A percentile compares a stretch with the other conserved stretches of the same genome.
Conservation (phyloP, 2,888 invertebrate species). For the Thereva nobilitata region DNA sequence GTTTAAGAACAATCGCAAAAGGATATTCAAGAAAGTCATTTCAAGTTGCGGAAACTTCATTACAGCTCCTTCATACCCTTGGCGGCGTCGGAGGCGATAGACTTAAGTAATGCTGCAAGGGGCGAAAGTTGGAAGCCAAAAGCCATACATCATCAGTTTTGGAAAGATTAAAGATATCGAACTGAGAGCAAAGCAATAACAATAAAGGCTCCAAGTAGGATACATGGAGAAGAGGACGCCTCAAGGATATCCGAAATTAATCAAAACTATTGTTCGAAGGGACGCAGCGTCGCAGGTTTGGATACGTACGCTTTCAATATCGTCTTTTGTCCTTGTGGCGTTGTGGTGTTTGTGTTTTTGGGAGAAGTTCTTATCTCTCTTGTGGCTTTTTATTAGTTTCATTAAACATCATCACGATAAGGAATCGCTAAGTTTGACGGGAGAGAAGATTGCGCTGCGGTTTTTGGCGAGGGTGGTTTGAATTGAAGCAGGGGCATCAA, state of each 20-base stretch:
- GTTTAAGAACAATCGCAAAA: constrained; percentile 34
- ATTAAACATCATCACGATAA: constrained; percentile 32
- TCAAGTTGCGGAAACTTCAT: constrained; percentile 37
- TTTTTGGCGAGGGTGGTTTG: no score
- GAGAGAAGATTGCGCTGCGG: background rate
- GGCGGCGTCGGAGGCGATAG: background rate
- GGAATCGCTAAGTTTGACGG: background rate
- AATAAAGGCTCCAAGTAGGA: constrained; percentile 43
- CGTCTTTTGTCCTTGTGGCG: no score
- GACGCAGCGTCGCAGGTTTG: no score
- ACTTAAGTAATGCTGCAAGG: no score
- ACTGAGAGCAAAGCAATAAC: constrained; percentile 44
- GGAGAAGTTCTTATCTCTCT: constrained; percentile 21
- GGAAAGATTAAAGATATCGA: constrained; percentile 45
- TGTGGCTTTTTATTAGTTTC: constrained; percentile 38
- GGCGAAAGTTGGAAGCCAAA: constrained; percentile 36
- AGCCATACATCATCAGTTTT: constrained; percentile 47
- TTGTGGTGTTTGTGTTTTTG: no score
- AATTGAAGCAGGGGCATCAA: no score
- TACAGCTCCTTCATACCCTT: background rate
- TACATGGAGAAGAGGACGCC: constrained; percentile 22
- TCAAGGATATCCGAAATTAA: constrained; percentile 40
- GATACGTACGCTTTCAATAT: no score
- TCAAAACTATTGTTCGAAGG: constrained; percentile 38
- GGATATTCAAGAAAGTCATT: constrained; percentile 38